Conservation (phyloP, 2,113 vertebrate species). For the Oncorhynchus mykiss region DNA sequence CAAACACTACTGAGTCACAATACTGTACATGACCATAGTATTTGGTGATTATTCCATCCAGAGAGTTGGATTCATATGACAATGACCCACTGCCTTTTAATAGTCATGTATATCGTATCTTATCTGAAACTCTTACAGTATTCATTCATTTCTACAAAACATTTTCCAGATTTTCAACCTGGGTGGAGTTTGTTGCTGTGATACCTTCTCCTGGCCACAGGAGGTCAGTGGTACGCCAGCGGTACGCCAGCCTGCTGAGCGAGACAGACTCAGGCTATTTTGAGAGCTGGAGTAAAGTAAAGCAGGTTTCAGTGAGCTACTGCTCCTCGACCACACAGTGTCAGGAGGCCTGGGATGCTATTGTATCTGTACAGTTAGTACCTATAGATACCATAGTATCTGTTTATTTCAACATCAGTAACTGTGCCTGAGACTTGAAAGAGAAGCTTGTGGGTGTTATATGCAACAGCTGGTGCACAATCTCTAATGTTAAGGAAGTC, state of each 20-base stretch:
- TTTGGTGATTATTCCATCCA: not conserved
- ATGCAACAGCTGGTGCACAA: no score
- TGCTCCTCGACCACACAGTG: conserved; percentile 5
- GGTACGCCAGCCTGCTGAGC: not conserved
- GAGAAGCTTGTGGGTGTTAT: not conserved
- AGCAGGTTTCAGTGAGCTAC: not conserved
- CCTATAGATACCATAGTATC: not conserved
- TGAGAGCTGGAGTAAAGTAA: not conserved
- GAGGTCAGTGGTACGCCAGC: conserved; percentile 37
- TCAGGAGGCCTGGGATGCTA: conserved; percentile 7
- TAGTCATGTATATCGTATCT: no score
- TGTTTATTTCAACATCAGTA: not conserved
- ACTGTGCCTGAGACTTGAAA: not conserved
- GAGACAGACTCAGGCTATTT: not conserved
- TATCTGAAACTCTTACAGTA: not conserved
- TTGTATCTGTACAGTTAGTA: not conserved
- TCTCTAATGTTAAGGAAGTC: no score
- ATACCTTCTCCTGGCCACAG: conserved; percentile 38
- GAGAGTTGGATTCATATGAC: not conserved
- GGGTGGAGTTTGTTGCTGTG: not conserved
- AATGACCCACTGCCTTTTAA: not conserved
- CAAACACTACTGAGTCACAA: not conserved
- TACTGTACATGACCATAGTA: not conserved
- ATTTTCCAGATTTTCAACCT: not conserved
- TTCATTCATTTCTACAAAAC: not conserved